These are phyloP conservation scores for Diachrysia chrysitis DNA, from an alignment of 2,888 invertebrate genomes.

Conservation along the genomic window DNA sequence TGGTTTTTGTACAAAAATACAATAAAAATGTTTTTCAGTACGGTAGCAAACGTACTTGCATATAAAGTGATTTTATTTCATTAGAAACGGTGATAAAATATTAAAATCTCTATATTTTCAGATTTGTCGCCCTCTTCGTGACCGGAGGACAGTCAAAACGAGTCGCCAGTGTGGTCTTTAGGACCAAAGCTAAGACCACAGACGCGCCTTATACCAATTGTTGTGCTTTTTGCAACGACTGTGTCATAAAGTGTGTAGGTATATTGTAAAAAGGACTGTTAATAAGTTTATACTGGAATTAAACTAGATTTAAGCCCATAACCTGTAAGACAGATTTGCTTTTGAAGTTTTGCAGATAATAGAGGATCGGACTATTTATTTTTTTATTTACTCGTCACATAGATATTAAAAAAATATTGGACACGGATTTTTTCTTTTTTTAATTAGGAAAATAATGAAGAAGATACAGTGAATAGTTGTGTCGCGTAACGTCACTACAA, in stretches of 20 bases:
- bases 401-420: too few species aligned
- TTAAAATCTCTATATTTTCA: slow-evolving; percentile 56
- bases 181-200: slow-evolving; percentile 49
- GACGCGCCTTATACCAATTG: slow-evolving; percentile 4
- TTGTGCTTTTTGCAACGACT: slow-evolving; percentile 10
- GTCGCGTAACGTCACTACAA: too few species aligned
- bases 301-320: background rate
- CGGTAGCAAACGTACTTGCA: too few species aligned
- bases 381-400: too few species aligned
- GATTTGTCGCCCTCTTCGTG: slow-evolving; percentile 77
- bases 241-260: slow-evolving; percentile 20
- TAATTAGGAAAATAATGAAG: too few species aligned
- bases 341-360: background rate
- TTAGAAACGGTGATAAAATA: too few species aligned
- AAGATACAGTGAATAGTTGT: too few species aligned
- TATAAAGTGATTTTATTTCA: too few species aligned
- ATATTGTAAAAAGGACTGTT: slow-evolving; percentile 23
- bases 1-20: too few species aligned
- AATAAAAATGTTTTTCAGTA: too few species aligned
- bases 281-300: slow-evolving; percentile 10
- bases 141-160: slow-evolving; percentile 73
- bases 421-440: too few species aligned
- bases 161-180: slow-evolving; percentile 76
- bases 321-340: background rate
- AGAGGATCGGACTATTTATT: too few species aligned